Conservation (phyloP, 1,140 invertebrate species). For the Drosophila lacertosa region DNA sequence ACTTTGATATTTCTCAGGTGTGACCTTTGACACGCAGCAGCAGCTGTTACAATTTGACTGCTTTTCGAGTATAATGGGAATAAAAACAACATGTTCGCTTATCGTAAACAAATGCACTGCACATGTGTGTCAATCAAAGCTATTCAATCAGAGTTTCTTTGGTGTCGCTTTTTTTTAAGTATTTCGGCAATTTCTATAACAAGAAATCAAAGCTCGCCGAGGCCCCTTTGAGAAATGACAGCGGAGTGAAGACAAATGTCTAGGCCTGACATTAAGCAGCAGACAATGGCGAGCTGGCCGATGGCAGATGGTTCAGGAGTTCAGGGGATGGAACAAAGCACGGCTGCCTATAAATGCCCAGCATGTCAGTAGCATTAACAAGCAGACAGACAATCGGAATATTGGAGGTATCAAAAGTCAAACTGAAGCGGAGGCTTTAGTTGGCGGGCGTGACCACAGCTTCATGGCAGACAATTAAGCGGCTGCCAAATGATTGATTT, state of each 20-base stretch:
- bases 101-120: background rate
- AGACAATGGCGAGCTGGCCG: conserved; percentile 42
- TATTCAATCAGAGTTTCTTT: conserved; percentile 52
- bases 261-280: conserved; percentile 54
- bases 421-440: conserved; percentile 23
- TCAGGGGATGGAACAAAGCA: conserved; percentile 49
- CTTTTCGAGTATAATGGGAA: background rate
- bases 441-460: conserved; percentile 45
- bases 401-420: conserved; percentile 28
- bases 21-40: background rate
- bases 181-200: conserved; percentile 41
- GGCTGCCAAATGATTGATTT: conserved; percentile 77
- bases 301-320: conserved; percentile 56
- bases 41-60: background rate
- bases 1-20: background rate
- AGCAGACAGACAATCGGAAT: conserved; percentile 60
- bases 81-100: background rate
- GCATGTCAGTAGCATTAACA: conserved; percentile 48
- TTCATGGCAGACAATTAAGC: conserved; percentile 61
- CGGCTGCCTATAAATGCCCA: conserved; percentile 18
- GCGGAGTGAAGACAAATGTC: conserved; percentile 36
- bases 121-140: conserved; percentile 33
- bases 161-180: conserved; percentile 21
- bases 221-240: conserved; percentile 29
- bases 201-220: conserved; percentile 7